Base-by-base conservation (phyloP, 2,113 vertebrate genomes). In the Nyctibius bracteatus region DNA sequence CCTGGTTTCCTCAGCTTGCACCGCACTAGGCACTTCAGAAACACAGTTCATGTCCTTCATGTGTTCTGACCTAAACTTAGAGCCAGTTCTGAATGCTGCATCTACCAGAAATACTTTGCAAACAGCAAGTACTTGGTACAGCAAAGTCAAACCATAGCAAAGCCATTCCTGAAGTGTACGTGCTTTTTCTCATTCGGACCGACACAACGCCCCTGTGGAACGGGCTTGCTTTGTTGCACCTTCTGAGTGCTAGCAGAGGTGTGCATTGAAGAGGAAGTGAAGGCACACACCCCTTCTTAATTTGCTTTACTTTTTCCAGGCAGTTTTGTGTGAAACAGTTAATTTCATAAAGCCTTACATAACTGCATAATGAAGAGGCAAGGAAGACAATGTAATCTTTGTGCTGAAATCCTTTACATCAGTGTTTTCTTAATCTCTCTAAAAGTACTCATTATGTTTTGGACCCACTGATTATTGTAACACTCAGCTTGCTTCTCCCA, bases 351-450 rank as follows among this genome's bases (percentile, higher is more conserved):
- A 86, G 51, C 23, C 67, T 92, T 88, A 70, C n/a, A n/a, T 84
- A 94, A 86, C 46, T 77, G 81, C 66, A 58, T 94, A 91, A 80
- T 57, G 35, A 85, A 84, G 65, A 95, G 17, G 51, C 70, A 73
- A 79, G 5, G 47, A 39, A 52, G 57, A 96, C 81, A 92, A 84
- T 79, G 81, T 75, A 51, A 81, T 72, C 77, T 79, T 92, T 94
- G 93, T 96, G 86, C 61, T 79, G n/a, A 89, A 96, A 79, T 84
- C 52, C 86, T 82, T 80, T 79, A 55, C 77, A 87, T 92, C 91
- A 61, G 77, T 66, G 46, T 91, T 95, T 74, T 81, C 54, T 86
- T 86, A 88, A 84, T 94, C 65, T 91, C 72, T 83, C 46, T 28
- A 67, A n/a, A 91, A 87, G 43, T 27, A 43, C 61, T 59, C 73